A percentile compares a stretch with the other conserved stretches of the same genome.
Conservation (phyloP, 2,888 invertebrate genomes). For the Actias luna region DNA sequence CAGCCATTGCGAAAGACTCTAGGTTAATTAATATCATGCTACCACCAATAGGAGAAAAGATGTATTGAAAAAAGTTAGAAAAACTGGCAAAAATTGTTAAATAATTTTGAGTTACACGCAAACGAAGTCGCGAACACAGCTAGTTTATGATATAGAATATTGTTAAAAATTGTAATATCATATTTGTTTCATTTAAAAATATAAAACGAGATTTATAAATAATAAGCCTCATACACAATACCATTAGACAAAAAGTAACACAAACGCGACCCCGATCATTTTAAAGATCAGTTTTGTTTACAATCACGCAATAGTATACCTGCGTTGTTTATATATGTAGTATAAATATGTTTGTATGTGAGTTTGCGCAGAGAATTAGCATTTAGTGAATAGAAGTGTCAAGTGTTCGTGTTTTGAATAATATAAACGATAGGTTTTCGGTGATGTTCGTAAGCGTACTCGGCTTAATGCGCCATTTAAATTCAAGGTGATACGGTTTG, state of each 20-base stretch:
- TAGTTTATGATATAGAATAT: too few species aligned
- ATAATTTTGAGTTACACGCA: too few species aligned
- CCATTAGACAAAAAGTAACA: background rate
- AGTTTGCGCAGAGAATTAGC: slow-evolving; percentile 55
- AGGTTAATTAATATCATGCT: too few species aligned
- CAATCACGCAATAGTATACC: too few species aligned
- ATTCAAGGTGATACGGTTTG: slow-evolving; percentile 9
- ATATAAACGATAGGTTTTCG: slow-evolving; percentile 1
- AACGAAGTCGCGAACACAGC: too few species aligned
- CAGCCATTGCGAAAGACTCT: too few species aligned
- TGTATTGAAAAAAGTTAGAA: too few species aligned
- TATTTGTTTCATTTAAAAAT: background rate
- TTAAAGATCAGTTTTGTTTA: background rate
- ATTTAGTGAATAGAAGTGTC: slow-evolving; percentile 69
- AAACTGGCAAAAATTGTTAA: too few species aligned
- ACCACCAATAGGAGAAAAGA: too few species aligned
- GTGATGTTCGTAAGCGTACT: background rate
- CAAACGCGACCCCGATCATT: background rate
- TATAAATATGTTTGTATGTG: slow-evolving; percentile 17
- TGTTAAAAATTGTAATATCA: background rate
- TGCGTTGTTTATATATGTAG: too few species aligned
- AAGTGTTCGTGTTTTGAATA: slow-evolving; percentile 27
- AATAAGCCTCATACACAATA: background rate
- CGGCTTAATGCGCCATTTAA: slow-evolving; percentile 8
- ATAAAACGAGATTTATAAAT: background rate